phyloP scores from a whole-genome alignment of 2,113 vertebrate genomes.

The Chaenogobius annularis region DNA sequence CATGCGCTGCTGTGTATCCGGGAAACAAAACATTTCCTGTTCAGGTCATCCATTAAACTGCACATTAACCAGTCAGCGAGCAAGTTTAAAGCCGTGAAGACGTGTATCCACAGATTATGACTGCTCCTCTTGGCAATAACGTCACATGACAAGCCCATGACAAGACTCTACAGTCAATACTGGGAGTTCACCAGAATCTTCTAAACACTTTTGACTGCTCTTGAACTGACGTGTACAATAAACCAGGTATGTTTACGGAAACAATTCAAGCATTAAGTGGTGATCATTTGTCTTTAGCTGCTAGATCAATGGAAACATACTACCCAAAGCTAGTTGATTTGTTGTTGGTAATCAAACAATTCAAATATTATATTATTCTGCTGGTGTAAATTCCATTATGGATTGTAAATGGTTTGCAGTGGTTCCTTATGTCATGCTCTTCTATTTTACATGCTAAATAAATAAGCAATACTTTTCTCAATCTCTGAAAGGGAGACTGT shows the following conservation, averaged over 20 bases:
- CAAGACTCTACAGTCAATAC: constrained; percentile 12
- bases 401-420: background rate
- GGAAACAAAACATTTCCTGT: background rate
- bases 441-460: background rate
- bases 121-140: background rate
- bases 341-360: background rate
- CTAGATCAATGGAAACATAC: background rate
- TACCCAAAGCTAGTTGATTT: background rate
- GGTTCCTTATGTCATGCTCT: background rate
- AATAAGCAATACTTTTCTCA: background rate
- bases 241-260: constrained; percentile 30
- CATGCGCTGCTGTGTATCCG: too few species aligned
- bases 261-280: background rate
- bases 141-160: constrained; percentile 38
- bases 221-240: constrained; percentile 36
- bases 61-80: background rate
- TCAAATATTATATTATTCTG: background rate
- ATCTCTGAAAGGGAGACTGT: background rate
- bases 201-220: constrained; percentile 34
- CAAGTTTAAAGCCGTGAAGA: background rate
- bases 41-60: background rate
- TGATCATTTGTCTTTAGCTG: background rate
- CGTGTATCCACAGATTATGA: background rate
- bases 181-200: constrained; percentile 34
- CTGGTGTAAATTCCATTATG: background rate